Percentiles rank a stretch among this genome's conserved stretches.
phyloP scores from a whole-genome alignment of 2,888 invertebrate genomes.

The Lingula anatina region DNA sequence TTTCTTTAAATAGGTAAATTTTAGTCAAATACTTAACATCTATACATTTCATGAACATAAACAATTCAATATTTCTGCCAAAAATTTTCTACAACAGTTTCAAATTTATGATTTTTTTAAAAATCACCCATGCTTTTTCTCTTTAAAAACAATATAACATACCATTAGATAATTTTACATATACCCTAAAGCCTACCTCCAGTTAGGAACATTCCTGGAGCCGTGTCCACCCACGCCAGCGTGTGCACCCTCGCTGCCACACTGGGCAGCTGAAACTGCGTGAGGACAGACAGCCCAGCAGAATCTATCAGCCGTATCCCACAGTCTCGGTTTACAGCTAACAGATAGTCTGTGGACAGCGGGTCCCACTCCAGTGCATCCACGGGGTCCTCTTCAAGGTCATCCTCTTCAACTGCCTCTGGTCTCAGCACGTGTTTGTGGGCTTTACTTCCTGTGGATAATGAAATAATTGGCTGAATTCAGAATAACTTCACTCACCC shows the following conservation, averaged over 20 bases:
- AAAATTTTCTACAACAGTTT: no score
- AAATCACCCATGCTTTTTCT: no score
- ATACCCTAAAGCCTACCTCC: constrained; percentile 51
- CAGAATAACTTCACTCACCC: no score
- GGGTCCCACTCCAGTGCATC: constrained; percentile 53
- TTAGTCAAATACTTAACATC: no score
- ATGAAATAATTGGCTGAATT: no score
- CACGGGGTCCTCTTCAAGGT: constrained; percentile 28
- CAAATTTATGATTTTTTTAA: no score
- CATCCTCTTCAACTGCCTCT: constrained; percentile 22
- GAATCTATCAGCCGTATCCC: constrained; percentile 49
- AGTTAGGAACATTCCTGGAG: constrained; percentile 54
- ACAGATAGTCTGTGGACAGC: constrained; percentile 50
- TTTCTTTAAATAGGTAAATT: no score
- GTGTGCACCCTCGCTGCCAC: constrained; percentile 47
- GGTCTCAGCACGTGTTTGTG: constrained; percentile 31
- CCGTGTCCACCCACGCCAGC: constrained; percentile 51
- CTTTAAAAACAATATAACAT: no score
- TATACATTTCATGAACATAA: no score
- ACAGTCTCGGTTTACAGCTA: constrained; percentile 37
- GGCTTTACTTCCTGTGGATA: constrained; percentile 20
- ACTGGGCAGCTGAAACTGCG: constrained; percentile 46
- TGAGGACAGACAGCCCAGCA: constrained; percentile 30
- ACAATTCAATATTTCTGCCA: no score
- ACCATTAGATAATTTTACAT: no score